phyloP scores from a whole-genome alignment of 2,113 vertebrate species.

The Mirounga angustirostris region DNA sequence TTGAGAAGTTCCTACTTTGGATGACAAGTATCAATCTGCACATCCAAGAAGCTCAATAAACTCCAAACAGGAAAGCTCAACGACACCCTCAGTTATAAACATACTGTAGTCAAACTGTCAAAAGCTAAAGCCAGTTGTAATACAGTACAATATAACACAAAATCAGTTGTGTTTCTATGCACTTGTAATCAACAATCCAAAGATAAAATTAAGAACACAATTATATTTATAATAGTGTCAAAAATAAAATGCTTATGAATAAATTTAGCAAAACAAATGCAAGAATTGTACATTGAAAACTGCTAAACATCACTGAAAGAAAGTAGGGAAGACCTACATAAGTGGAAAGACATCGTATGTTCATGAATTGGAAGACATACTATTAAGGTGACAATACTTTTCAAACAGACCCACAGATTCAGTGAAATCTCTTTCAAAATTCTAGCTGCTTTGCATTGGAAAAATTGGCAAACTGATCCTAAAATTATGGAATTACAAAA shows the following conservation, averaged over 20 bases:
- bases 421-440: background rate
- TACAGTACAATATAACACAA: background rate
- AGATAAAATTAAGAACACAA: slow-evolving; percentile 7
- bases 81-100: background rate
- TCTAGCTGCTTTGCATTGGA: background rate
- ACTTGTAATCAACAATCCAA: background rate
- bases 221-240: background rate
- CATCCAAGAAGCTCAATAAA: background rate
- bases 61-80: background rate
- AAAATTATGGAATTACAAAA: slow-evolving; percentile 33
- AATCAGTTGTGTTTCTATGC: background rate
- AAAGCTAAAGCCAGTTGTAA: background rate
- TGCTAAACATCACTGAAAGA: background rate
- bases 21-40: background rate
- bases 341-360: background rate
- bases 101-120: background rate
- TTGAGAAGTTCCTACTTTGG: background rate
- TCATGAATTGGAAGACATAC: background rate
- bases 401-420: background rate
- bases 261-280: background rate
- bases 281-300: background rate
- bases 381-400: background rate
- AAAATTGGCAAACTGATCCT: background rate
- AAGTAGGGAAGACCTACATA: background rate
- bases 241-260: background rate